phyloP scores from a whole-genome alignment of 2,113 vertebrate genomes.

The Sterrhoptilus dennistouni region DNA sequence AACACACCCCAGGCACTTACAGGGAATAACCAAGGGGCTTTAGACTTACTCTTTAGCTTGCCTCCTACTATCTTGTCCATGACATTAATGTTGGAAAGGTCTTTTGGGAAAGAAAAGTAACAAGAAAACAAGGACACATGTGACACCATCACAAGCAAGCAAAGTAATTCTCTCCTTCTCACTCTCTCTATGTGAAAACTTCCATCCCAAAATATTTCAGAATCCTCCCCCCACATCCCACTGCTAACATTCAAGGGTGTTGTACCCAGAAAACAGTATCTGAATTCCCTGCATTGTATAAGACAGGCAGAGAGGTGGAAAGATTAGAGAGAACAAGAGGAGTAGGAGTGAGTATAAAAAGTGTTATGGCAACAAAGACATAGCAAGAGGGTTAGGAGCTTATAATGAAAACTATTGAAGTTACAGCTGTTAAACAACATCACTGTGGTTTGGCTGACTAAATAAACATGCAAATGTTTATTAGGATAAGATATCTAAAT shows the following conservation, averaged over 20 bases:
- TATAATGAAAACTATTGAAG: not conserved
- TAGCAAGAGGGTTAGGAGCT: not conserved
- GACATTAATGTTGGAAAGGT: not conserved
- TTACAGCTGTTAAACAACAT: not conserved
- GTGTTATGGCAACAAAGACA: not conserved
- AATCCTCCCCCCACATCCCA: not conserved
- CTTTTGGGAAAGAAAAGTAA: not conserved
- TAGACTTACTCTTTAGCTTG: not conserved
- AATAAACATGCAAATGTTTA: not conserved
- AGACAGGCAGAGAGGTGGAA: not conserved
- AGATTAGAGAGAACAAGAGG: not conserved
- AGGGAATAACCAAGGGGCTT: not conserved
- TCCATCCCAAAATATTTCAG: constrained; percentile 1
- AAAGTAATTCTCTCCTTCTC: not conserved
- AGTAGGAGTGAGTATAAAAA: not conserved
- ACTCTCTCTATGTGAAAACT: not conserved
- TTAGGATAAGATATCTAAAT: not conserved
- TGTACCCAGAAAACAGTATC: not conserved
- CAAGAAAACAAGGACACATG: not conserved
- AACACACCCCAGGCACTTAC: not conserved
- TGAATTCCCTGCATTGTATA: not conserved
- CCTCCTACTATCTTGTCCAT: not conserved
- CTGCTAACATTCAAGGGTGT: not conserved
- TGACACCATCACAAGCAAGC: not conserved
- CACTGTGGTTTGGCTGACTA: not conserved